Percentiles rank a stretch among this genome's conserved stretches.
These are phyloP conservation scores for Triplophysa bombifrons DNA, from an alignment of 2,797 vertebrate species.

Conservation along the genomic window DNA sequence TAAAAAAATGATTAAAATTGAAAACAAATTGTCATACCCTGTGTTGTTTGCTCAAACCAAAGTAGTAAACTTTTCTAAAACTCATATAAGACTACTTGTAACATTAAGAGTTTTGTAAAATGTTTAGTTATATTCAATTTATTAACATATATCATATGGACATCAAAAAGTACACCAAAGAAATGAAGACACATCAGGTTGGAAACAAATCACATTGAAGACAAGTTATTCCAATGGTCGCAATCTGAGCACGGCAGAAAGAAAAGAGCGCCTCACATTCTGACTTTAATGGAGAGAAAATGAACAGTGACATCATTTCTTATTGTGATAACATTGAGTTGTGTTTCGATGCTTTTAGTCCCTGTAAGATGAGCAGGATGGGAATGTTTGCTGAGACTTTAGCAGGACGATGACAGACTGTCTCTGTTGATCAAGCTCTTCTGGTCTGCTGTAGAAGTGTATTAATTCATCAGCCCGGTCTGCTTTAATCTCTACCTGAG, in stretches of 20 bases:
- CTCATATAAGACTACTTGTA: too few relatives aligned
- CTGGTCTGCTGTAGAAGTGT: slow-evolving; percentile 36
- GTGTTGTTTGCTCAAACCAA: neutral
- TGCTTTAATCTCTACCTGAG: slow-evolving; percentile 3
- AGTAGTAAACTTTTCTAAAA: neutral
- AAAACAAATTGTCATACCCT: neutral
- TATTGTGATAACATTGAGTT: slow-evolving; percentile 4
- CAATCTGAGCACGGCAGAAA: slow-evolving; percentile 24
- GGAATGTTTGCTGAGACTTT: slow-evolving; percentile 30
- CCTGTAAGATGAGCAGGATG: slow-evolving; percentile 46
- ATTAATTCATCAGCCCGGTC: neutral
- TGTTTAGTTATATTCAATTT: too few relatives aligned
- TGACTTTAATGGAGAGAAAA: slow-evolving; percentile 43
- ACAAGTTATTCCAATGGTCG: slow-evolving; percentile 11
- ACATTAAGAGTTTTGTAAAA: neutral
- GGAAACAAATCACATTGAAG: neutral
- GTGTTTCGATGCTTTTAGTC: slow-evolving; percentile 40
- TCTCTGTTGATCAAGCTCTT: slow-evolving; percentile 19
- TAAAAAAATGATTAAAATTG: too few relatives aligned
- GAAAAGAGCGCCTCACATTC: slow-evolving; percentile 29
- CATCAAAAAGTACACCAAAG: neutral
- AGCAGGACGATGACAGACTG: slow-evolving; percentile 21
- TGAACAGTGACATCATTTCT: slow-evolving; percentile 29
- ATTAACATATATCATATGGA: neutral
- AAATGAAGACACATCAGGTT: neutral